These are phyloP conservation scores for Augochlora pura DNA, from an alignment of 1,140 invertebrate species.

Conservation along the genomic window DNA sequence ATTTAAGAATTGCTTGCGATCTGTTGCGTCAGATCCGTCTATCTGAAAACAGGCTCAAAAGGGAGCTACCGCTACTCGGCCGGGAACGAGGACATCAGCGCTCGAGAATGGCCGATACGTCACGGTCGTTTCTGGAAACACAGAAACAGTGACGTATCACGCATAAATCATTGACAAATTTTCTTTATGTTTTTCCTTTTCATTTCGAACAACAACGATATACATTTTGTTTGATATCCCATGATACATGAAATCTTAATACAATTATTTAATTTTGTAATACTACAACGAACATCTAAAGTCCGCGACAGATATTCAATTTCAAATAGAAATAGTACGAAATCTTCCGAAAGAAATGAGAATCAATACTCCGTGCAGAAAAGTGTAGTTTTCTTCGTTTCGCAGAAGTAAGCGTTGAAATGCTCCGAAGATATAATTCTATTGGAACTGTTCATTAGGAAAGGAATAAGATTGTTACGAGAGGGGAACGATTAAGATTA, in stretches of 20 bases:
- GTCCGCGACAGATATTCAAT: neutral
- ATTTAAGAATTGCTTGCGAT: constrained; percentile 27
- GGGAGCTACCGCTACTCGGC: constrained; percentile 35
- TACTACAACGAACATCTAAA: neutral
- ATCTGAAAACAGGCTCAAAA: constrained; percentile 48
- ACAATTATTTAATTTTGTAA: too few species aligned
- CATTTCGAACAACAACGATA: neutral
- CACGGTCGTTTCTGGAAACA: constrained; percentile 51
- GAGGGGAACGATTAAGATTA: neutral
- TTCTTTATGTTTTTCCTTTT: neutral
- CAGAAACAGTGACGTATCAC: constrained; percentile 31
- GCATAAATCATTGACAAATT: neutral
- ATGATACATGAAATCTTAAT: neutral
- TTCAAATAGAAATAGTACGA: neutral
- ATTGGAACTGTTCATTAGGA: neutral
- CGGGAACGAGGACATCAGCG: constrained; percentile 43
- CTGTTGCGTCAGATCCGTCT: constrained; percentile 48
- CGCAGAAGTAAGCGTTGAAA: neutral
- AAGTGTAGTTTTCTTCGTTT: neutral
- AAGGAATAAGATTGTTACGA: neutral
- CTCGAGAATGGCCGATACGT: constrained; percentile 36
- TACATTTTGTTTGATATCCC: neutral
- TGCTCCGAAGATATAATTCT: too few species aligned
- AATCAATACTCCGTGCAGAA: neutral
- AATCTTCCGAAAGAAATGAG: neutral